Percentiles rank a stretch among this genome's conserved stretches.
phyloP scores from a whole-genome alignment of 2,113 vertebrate species.

The Pantherophis guttatus region DNA sequence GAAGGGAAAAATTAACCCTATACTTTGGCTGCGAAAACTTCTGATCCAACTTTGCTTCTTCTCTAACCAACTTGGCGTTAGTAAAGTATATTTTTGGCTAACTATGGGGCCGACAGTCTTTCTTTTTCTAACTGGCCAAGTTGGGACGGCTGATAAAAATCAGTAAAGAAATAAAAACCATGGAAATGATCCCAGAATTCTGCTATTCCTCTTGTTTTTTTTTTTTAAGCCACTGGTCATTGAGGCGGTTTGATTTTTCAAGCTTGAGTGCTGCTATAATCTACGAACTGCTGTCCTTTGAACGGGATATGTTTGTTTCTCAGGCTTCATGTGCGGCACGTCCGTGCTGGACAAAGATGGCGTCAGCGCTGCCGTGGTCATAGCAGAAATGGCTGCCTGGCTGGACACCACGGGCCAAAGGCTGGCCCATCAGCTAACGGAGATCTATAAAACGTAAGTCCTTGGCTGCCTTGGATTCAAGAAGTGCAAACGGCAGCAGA shows the following conservation, averaged over 20 bases:
- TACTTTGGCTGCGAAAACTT: too few species aligned
- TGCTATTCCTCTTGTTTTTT: not conserved
- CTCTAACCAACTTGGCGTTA: too few species aligned
- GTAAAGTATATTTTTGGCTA: too few species aligned
- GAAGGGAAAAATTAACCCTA: too few species aligned
- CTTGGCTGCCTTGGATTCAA: not conserved
- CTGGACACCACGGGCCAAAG: constrained; percentile 75
- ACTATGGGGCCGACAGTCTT: too few species aligned
- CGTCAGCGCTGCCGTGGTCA: constrained; percentile 87
- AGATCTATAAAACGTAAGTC: constrained; percentile 84
- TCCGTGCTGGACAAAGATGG: constrained; percentile 91
- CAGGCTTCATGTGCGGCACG: constrained; percentile 90
- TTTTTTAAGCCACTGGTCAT: not conserved
- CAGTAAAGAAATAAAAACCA: not conserved
- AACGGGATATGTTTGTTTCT: not conserved
- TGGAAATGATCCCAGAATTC: too few species aligned
- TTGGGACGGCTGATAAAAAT: not conserved
- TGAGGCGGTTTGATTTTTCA: not conserved
- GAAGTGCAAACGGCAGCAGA: too few species aligned
- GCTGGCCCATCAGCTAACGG: constrained; percentile 78
- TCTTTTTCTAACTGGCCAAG: too few species aligned
- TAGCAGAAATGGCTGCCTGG: constrained; percentile 88
- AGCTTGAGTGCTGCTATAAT: too few species aligned
- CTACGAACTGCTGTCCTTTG: constrained; percentile 2
- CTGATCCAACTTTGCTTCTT: too few species aligned